Base-by-base conservation (phyloP, 1,140 invertebrate species). In the Vollenhovia emeryi region DNA sequence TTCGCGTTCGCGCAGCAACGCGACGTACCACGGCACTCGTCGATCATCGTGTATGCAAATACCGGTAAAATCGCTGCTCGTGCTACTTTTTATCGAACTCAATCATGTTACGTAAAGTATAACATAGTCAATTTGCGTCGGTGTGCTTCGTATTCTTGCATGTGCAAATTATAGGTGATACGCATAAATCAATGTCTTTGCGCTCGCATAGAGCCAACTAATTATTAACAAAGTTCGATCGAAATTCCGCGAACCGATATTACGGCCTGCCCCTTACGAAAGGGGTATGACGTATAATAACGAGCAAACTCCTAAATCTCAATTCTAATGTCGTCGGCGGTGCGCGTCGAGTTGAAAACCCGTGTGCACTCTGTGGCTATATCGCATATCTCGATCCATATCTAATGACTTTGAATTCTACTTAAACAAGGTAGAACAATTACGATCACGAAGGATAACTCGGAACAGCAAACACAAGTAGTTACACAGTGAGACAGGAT, bases 161-260 rank as follows among this genome's bases (percentile, higher is more conserved):
- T n/a, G 66, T 57, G 36, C 78, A 45, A 82, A 82, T 79, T 79
- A 69, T 57, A 57, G 78, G 24, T 33, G 27, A 57, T 30, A 21
- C 36, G 50, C 50, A 57, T 80, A 33, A 80, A 71, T 80, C 30
- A 71, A 48, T 43, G 24, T 80, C 64, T 36, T 69, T 80, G 27
- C 64, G 21, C n/a, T 57, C 9, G 36, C n/a, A n/a, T 18, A 18
- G 50, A 43, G 27, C 57, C 48, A 30, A 30, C 24, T 55, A 80
- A 80, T 80, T 80, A 80, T 71, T 57, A 43, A 80, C 48, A 6
- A 50, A 18, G 30, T 40, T 50, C 33, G 43, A 40, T 79, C 30
- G 33, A 79, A 79, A 79, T 69, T 60, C 33, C 48, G 21, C 62
- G 6, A 21, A 52, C 3, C 33, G 3, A 40, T 43, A 69, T 79